Percentiles rank a stretch among this genome's conserved stretches.
These are phyloP conservation scores for Papilio demoleus DNA, from an alignment of 2,888 invertebrate genomes.

Conservation along the genomic window DNA sequence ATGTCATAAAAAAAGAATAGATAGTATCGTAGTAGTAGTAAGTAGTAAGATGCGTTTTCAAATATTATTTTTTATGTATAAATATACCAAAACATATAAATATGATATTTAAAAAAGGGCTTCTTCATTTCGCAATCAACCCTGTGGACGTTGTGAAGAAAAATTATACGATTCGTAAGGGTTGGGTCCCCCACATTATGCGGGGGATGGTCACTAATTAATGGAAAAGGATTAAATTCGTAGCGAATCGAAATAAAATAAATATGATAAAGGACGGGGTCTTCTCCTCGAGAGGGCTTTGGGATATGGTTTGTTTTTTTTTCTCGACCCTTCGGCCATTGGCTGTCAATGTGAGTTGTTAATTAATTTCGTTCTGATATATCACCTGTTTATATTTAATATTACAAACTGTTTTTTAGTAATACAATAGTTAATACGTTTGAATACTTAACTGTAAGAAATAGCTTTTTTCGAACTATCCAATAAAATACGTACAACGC, in stretches of 20 bases:
- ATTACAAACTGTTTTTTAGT: too few species aligned
- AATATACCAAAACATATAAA: too few species aligned
- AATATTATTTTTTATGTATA: too few species aligned
- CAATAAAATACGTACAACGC: too few species aligned
- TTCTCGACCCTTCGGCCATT: constrained; percentile 53
- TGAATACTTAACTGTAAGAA: too few species aligned
- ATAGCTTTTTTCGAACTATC: too few species aligned
- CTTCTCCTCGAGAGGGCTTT: constrained; percentile 58
- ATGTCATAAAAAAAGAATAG: too few species aligned
- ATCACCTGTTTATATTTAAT: constrained; percentile 16
- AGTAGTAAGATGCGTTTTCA: too few species aligned
- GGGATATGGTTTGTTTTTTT: constrained; percentile 48
- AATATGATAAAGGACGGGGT: constrained; percentile 78
- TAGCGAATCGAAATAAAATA: constrained; percentile 83
- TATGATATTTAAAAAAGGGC: constrained; percentile 16
- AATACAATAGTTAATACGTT: too few species aligned
- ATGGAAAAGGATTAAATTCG: constrained; percentile 84
- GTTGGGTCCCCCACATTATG: constrained; percentile 71
- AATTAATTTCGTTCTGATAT: constrained; percentile 52
- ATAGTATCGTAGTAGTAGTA: too few species aligned
- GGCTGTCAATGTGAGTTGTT: constrained; percentile 62
- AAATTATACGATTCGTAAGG: constrained; percentile 72
- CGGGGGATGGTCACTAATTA: constrained; percentile 80
- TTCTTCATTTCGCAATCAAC: constrained; percentile 21
- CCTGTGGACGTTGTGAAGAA: constrained; percentile 63